phyloP scores from a whole-genome alignment of 2,113 vertebrate species.

The Macquaria australasica region DNA sequence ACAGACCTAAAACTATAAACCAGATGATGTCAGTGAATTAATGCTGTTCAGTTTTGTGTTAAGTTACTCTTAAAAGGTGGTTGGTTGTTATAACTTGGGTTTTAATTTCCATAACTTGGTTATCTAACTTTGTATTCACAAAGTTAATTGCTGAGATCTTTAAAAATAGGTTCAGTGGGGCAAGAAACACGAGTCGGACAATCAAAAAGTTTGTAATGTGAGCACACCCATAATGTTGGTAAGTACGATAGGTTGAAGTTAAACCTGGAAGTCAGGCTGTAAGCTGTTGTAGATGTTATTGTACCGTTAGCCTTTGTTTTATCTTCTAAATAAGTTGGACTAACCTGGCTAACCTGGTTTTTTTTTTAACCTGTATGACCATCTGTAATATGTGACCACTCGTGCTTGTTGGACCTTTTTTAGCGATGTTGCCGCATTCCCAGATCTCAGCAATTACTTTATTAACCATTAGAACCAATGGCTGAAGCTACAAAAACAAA shows the following conservation, averaged over 20 bases:
- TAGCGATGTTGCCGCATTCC: too few species aligned
- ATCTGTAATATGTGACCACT: too few species aligned
- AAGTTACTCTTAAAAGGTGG: not conserved
- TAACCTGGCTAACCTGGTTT: too few species aligned
- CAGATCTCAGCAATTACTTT: too few species aligned
- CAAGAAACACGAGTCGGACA: not conserved
- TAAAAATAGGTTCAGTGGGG: not conserved
- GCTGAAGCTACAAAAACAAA: not conserved
- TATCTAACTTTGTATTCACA: not conserved
- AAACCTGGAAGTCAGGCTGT: not conserved
- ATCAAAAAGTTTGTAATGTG: not conserved
- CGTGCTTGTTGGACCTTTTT: too few species aligned
- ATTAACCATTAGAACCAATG: not conserved
- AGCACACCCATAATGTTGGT: not conserved
- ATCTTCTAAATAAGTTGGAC: too few species aligned
- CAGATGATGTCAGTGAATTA: not conserved
- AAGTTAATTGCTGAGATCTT: not conserved
- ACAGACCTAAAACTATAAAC: not conserved
- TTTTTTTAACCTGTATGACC: too few species aligned
- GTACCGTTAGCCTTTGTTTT: too few species aligned
- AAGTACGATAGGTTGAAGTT: not conserved
- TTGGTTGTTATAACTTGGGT: not conserved
- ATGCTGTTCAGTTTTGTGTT: not conserved
- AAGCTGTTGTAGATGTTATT: not conserved
- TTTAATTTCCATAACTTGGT: not conserved